phyloP scores from a whole-genome alignment of 2,797 vertebrate species.

The Rachycentron canadum region DNA sequence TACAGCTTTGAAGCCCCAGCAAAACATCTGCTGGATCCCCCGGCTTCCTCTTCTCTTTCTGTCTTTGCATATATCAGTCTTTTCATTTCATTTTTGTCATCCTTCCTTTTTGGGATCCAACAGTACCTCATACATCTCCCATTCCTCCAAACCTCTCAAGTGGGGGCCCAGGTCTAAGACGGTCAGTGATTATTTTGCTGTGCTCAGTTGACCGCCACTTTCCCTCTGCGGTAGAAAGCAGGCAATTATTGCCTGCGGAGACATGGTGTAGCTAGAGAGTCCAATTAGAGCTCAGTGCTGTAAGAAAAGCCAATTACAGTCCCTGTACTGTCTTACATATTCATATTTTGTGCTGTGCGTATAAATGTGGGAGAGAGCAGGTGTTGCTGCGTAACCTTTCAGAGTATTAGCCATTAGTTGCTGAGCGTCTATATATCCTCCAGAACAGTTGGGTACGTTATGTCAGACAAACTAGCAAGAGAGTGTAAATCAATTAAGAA shows the following conservation, averaged over 20 bases:
- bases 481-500: conserved; percentile 24
- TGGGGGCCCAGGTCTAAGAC: conserved; percentile 10
- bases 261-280: conserved; percentile 49
- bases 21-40: conserved; percentile 85
- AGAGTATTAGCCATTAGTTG: conserved; percentile 60
- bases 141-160: conserved; percentile 8
- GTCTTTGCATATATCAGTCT: too few species aligned
- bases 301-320: conserved; percentile 58
- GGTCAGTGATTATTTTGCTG: conserved; percentile 42
- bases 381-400: conserved; percentile 50
- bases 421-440: conserved; percentile 47
- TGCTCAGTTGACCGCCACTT: conserved; percentile 54
- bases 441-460: conserved; percentile 36
- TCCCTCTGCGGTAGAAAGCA: conserved; percentile 43
- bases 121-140: not conserved
- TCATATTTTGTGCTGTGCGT: conserved; percentile 39
- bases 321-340: conserved; percentile 48
- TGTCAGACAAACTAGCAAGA: conserved; percentile 44
- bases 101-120: conserved; percentile 12
- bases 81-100: conserved; percentile 1
- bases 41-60: conserved; percentile 33
- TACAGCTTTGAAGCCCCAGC: conserved; percentile 82
- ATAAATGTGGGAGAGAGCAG: conserved; percentile 45
- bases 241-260: conserved; percentile 58
- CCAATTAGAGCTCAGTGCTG: conserved; percentile 62